Evolutionary conservation across 1,140 invertebrate genomes (phyloP).

Genomic region (Hesperophylax magnus): DNA sequence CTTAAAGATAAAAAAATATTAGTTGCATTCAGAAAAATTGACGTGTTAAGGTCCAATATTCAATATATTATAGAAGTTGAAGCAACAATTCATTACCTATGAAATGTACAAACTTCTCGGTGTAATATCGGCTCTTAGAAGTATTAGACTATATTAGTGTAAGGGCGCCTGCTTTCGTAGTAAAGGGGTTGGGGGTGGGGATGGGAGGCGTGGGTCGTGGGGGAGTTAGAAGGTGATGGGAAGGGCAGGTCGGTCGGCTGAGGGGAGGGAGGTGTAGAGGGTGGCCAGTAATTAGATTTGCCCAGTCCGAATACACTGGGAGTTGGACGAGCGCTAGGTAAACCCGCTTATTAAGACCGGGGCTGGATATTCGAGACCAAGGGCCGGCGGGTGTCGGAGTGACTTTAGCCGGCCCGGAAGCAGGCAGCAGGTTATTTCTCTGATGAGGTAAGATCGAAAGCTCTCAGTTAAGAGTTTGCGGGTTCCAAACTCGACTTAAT

Average conservation of each 20-base stretch:
- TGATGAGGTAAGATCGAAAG: neutral
- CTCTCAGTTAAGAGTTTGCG: neutral
- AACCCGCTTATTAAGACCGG: slow-evolving; percentile 55
- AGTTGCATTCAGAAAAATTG: too few species aligned
- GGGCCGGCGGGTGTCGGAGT: neutral
- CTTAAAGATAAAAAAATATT: too few species aligned
- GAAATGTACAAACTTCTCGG: neutral
- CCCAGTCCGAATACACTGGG: slow-evolving; percentile 72
- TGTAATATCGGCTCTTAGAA: neutral
- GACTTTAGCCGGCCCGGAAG: neutral
- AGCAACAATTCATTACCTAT: slow-evolving; percentile 9
- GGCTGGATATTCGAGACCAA: slow-evolving; percentile 17
- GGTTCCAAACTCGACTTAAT: too few species aligned
- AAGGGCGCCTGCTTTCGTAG: neutral
- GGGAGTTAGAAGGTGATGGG: slow-evolving; percentile 52
- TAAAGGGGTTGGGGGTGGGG: slow-evolving; percentile 55
- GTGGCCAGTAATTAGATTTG: slow-evolving; percentile 72
- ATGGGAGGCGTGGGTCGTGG: slow-evolving; percentile 48
- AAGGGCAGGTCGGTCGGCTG: slow-evolving; percentile 55
- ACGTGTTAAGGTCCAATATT: too few species aligned
- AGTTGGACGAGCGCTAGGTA: slow-evolving; percentile 51
- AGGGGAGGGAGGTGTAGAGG: slow-evolving; percentile 63
- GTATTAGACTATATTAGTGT: slow-evolving; percentile 23
- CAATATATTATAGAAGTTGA: neutral
- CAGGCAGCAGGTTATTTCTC: neutral